Evolutionary conservation across 2,797 vertebrate species (phyloP), one percentile per base, ranked within the genome.

Genomic region (Spinus olivaceus): DNA sequence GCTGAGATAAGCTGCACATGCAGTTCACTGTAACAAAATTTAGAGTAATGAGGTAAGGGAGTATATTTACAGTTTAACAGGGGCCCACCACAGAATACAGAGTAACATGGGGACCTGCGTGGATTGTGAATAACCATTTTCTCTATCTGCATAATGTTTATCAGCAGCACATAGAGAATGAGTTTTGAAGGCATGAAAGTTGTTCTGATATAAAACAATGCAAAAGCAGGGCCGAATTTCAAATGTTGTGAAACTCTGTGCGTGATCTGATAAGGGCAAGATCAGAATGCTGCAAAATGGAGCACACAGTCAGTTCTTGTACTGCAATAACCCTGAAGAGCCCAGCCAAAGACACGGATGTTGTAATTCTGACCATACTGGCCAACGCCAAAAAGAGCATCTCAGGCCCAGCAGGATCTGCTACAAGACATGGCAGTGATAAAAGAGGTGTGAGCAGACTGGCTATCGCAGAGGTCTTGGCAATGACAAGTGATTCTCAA

Each of bases 1-100:
- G 88, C 92, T 88, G 77, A 92, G 86, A 93, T 93, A 86, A 92
- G 56, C 89, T 71, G 82, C 73, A 50, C 59, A 84, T 94, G 70
- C 85, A 91, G 44, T 72, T 92, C 70, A 70, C 37, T 90, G 85
- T 81, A 94, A 73, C 63, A 90, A 66, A 94, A 94, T 81, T 72
- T 88, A 44, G 90, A 91, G 87, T 95, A 90, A 94, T 73, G 85
- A 96, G 82, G 85, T 64, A 91, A 95, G 84, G 86, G 91, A 88
- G 71, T 47, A 60, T 77, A 64, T 90, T 93, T 92, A 49, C 59
- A 73, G 41, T 84, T 70, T 86, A 92, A 81, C 56, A 70, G 85
- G 41, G 56, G 66, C 69, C 87, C 70, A 73, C 37, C 33, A 35
- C 61, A 81, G 76, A 90, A 95, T 78, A 54, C 81, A 88, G 85